phyloP scores from a whole-genome alignment of 2,113 vertebrate species.

The Capreolus pygargus region DNA sequence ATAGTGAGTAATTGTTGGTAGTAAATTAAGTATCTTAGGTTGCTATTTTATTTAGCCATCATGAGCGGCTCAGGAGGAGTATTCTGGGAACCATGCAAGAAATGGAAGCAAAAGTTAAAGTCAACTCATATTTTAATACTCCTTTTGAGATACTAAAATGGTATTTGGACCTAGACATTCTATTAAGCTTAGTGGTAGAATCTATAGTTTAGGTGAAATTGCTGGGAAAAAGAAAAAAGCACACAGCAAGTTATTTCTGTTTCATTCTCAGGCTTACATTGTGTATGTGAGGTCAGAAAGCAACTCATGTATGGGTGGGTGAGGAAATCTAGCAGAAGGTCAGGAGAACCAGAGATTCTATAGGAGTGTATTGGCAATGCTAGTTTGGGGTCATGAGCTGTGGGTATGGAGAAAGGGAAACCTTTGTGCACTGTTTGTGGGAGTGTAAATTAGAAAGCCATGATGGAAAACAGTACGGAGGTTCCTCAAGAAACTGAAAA shows the following conservation, averaged over 20 bases:
- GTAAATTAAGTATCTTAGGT: not conserved
- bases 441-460: not conserved
- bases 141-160: slow-evolving; percentile 46
- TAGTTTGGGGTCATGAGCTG: not conserved
- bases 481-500: not conserved
- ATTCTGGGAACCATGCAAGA: not conserved
- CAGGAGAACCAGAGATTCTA: not conserved
- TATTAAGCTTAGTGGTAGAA: slow-evolving; percentile 35
- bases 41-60: not conserved
- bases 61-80: not conserved
- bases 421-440: not conserved
- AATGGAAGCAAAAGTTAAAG: slow-evolving; percentile 64
- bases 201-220: not conserved
- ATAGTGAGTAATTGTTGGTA: not conserved
- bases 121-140: slow-evolving; percentile 35
- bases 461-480: not conserved
- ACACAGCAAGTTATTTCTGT: slow-evolving; percentile 4
- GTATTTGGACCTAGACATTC: slow-evolving; percentile 31
- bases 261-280: not conserved
- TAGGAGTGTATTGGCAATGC: not conserved
- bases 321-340: not conserved
- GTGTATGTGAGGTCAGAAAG: not conserved
- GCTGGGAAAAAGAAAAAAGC: not conserved
- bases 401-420: not conserved
- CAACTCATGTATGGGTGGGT: not conserved